A percentile compares a stretch with the other conserved stretches of the same genome.
phyloP scores from a whole-genome alignment of 1,140 invertebrate genomes.

The Triops cancriformis region DNA sequence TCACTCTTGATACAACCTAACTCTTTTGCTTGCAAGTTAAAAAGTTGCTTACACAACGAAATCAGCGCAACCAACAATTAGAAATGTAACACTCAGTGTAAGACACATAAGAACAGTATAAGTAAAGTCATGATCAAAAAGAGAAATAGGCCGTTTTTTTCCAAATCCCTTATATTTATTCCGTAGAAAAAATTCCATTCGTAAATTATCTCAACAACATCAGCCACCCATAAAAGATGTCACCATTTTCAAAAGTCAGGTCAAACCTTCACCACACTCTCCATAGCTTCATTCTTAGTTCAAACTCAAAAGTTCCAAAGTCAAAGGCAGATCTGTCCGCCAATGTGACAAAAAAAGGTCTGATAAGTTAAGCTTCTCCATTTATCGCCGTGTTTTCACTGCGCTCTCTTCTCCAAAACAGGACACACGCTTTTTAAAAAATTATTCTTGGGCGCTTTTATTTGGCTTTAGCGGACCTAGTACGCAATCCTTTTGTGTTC shows the following conservation, averaged over 20 bases:
- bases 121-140: no score
- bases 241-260: neutral
- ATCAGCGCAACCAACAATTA: no score
- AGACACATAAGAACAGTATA: no score
- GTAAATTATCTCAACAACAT: constrained; percentile 1
- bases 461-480: constrained; percentile 41
- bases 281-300: neutral
- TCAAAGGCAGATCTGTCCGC: neutral
- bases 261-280: neutral
- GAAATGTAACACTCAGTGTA: no score
- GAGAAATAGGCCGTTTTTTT: neutral
- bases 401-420: neutral
- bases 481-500: constrained; percentile 49
- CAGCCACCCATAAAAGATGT: constrained; percentile 5
- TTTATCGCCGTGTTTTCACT: no score
- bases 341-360: neutral
- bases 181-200: constrained; percentile 14
- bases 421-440: neutral
- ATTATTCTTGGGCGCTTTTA: constrained; percentile 32
- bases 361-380: neutral
- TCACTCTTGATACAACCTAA: no score
- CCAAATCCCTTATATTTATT: neutral
- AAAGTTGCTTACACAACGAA: no score
- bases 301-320: neutral
- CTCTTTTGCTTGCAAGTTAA: no score